Base-by-base conservation (phyloP, 2,888 invertebrate species). In the Lymantria dispar region DNA sequence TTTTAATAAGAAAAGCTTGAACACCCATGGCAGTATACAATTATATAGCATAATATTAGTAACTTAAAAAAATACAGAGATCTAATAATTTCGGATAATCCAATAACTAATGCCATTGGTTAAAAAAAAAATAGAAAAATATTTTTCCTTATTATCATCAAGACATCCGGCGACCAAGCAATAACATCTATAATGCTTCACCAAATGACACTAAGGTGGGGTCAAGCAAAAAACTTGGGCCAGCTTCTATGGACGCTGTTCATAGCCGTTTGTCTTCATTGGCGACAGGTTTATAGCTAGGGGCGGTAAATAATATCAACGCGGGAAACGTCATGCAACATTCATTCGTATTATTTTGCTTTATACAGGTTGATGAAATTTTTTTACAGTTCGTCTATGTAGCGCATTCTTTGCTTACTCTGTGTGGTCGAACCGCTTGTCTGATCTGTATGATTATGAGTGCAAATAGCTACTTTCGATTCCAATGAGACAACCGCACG, bases 261-360 rank as follows among this genome's bases (percentile, higher is more conserved):
- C 78, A 59, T 45, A 50, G 78, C 87, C 76, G 79, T 88, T 81
- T 86, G 79, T 88, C 87, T 87, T 85, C 84, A 85, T 87, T 71
- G 78, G 64, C 57, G 87, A 88, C 89, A 87, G 87, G 78, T 89
- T 91, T 90, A 90, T 86, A 70, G 80, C 74, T 58, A 68, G 74
- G 80, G 83, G 83, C 83, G 85, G 87, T 87, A 87, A 88, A 89
- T 87, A 89, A 90, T 89, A 88, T 78, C 82, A 73, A 72, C 80
- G 80, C 82, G 76, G 72, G 79, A 80, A 79, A 80, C 78, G 82
- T 85, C 88, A 88, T 89, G 85, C 85, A 86, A 88, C 87, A 88
- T 90, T 87, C 88, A 90, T 89, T 72, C 74, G 72, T 64, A 68
- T 75, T 72, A 70, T 76, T 60, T 44, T 30, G 54, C 54, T 33